Evolutionary conservation across 2,888 invertebrate species (phyloP).

Genomic region (Hemicrepidius hirtus): DNA sequence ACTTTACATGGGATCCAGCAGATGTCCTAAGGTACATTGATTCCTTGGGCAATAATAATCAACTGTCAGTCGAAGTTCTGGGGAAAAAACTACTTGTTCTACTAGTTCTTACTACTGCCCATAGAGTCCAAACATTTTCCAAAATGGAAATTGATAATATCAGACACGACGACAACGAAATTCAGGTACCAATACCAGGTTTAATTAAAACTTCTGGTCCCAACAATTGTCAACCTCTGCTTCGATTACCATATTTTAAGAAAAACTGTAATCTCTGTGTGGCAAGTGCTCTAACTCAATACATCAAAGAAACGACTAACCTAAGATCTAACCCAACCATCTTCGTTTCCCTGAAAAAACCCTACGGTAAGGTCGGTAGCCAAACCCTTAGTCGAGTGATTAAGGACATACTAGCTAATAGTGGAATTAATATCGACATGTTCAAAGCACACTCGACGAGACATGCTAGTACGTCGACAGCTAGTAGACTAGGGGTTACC

Average conservation of each 20-base stretch:
- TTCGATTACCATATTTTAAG: conserved; percentile 26
- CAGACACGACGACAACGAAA: neutral
- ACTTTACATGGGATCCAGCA: conserved; percentile 55
- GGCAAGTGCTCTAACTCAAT: neutral
- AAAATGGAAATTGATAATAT: conserved; percentile 49
- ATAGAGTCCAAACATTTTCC: conserved; percentile 52
- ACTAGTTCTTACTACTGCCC: conserved; percentile 55
- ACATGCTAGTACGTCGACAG: conserved; percentile 59
- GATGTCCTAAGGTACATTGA: conserved; percentile 55
- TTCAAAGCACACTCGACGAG: conserved; percentile 54
- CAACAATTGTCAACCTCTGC: conserved; percentile 37
- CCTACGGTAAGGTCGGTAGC: neutral
- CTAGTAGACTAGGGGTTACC: conserved; percentile 49
- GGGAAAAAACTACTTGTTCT: conserved; percentile 51
- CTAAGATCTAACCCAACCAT: neutral
- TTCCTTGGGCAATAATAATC: conserved; percentile 13
- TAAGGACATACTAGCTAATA: conserved; percentile 51
- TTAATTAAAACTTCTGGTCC: conserved; percentile 42
- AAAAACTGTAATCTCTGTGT: neutral
- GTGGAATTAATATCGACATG: conserved; percentile 52
- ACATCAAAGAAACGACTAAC: neutral
- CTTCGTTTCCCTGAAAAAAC: neutral
- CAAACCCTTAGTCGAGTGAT: conserved; percentile 52
- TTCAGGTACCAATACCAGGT: conserved; percentile 53
- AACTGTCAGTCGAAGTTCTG: conserved; percentile 39